A percentile compares a stretch with the other conserved stretches of the same genome.
These are phyloP conservation scores for Xestobium rufovillosum DNA, from an alignment of 2,888 invertebrate genomes.

Conservation along the genomic window DNA sequence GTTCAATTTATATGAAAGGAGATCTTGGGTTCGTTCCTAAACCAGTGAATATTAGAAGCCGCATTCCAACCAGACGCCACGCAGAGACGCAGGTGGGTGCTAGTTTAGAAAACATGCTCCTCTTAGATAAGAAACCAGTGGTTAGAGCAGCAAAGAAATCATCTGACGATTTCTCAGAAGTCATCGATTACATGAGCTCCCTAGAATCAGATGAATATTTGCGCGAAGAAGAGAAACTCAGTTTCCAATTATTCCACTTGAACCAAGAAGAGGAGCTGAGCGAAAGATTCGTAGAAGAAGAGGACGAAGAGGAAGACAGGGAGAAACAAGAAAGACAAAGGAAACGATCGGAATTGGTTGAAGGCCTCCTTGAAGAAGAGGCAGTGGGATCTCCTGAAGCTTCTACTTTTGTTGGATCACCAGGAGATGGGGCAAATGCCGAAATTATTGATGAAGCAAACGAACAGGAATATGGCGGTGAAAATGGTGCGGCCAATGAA, in stretches of 20 bases:
- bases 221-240: too few species aligned
- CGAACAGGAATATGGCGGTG: not conserved
- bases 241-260: constrained; percentile 7
- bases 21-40: constrained; percentile 61
- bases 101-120: constrained; percentile 24
- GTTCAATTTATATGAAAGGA: constrained; percentile 53
- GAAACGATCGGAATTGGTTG: too few species aligned
- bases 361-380: not conserved
- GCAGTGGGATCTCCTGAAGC: not conserved
- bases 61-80: constrained; percentile 30
- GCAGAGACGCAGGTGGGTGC: constrained; percentile 32
- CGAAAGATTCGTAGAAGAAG: constrained; percentile 20
- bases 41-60: constrained; percentile 32
- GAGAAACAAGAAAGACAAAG: constrained; percentile 37
- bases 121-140: too few species aligned
- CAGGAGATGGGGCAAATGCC: not conserved
- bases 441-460: too few species aligned
- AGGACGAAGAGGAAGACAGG: constrained; percentile 29
- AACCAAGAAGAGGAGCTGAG: constrained; percentile 8
- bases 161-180: too few species aligned
- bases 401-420: constrained; percentile 1
- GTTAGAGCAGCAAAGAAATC: too few species aligned
- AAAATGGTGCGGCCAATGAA: not conserved
- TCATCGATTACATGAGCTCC: too few species aligned
- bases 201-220: too few species aligned